phyloP scores from a whole-genome alignment of 2,888 invertebrate species.

The Eudemis profundana region DNA sequence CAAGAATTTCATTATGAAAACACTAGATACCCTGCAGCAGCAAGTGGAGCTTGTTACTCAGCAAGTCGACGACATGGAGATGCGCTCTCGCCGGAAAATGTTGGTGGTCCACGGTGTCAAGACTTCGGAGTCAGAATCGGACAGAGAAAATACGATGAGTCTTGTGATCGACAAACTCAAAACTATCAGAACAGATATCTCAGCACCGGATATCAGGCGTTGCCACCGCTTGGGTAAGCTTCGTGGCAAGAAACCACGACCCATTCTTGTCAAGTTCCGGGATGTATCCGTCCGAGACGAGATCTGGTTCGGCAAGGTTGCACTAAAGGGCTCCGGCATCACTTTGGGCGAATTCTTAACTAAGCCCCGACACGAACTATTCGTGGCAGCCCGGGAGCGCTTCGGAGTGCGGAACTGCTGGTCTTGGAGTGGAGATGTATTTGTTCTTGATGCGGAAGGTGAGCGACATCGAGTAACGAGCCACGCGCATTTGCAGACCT shows the following conservation, averaged over 20 bases:
- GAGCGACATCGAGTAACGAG: too few relatives aligned
- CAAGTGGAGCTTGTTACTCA: neutral
- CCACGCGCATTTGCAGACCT: neutral
- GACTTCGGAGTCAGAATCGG: neutral
- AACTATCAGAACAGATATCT: neutral
- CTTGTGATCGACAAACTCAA: neutral
- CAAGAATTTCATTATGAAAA: neutral
- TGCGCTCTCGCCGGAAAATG: neutral
- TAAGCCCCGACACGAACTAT: too few relatives aligned
- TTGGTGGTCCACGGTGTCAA: neutral
- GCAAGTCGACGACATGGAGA: neutral
- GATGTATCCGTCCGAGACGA: neutral
- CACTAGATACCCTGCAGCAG: neutral
- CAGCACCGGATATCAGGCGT: neutral
- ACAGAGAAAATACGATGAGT: neutral
- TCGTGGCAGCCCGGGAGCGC: too few relatives aligned
- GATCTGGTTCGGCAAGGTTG: neutral
- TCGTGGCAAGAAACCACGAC: neutral
- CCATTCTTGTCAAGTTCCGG: neutral
- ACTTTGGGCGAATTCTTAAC: too few relatives aligned
- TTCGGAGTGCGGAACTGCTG: too few relatives aligned
- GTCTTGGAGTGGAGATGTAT: too few relatives aligned
- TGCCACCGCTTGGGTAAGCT: neutral
- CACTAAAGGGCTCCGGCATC: neutral
- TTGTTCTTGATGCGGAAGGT: too few relatives aligned